Evolutionary conservation across 2,113 vertebrate genomes (phyloP), one percentile per base, ranked within the genome.

Genomic region (Desmodus rotundus): DNA sequence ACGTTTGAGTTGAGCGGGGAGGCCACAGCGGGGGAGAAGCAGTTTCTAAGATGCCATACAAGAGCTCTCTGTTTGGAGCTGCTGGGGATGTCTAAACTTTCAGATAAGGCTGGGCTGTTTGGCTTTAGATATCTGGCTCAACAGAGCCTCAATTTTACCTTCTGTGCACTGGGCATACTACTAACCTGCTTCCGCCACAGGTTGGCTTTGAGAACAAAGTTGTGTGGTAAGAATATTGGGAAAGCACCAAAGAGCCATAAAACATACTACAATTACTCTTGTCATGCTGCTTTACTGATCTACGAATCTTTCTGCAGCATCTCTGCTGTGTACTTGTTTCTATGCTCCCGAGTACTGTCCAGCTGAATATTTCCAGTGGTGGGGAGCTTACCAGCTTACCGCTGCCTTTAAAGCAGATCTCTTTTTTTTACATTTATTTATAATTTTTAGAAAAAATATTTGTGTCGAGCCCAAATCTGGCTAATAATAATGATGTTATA

Each of bases 21-120:
- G n/a, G 33, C 26, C 43, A 95, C 61, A 36, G 86, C 90, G 54
- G 84, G 77, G 87, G 54, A 91, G 96, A 93, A 83, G 50, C 47
- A 45, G 77, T 97, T 97, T 96, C 47, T 82, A 33, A 82, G 67
- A 76, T 85, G 81, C 89, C 96, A 93, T 56, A 70, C 63, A 70
- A 93, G 77, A 90, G 70, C 52, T 89, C 15, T 87, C 41, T 91
- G 63, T 90, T 92, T 28, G 33, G 47, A 94, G 41, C 24, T 41
- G 5, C 70, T 14, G 14, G 22, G 28, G n/a, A 41, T 74, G 52
- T 87, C 43, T 68, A 58, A 94, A 31, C 36, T 15, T 65, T 93
- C 36, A n/a, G 33, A 54, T 52, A 20, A 81, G 7, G 12, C 81
- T 54, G 54, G 8, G 17, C 83, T 50, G 50, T 96, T 31, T 89